Conservation (phyloP, 2,113 vertebrate species). For the Callaeas wilsoni region DNA sequence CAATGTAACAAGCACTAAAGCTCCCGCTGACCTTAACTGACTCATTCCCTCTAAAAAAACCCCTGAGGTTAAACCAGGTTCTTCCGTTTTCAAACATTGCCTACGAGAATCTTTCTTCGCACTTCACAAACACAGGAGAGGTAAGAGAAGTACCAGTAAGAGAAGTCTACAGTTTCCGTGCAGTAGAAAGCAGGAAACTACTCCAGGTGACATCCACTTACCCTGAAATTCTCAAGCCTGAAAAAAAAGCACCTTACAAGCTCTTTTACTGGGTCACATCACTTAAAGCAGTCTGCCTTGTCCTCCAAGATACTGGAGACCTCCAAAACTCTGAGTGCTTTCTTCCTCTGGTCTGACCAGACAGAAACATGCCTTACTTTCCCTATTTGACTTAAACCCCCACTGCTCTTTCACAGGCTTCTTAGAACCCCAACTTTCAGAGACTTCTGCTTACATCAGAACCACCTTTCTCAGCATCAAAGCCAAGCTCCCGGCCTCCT, state of each 20-base stretch:
- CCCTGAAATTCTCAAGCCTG: background rate
- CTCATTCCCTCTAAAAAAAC: background rate
- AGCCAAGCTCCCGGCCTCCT: background rate
- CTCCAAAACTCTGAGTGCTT: background rate
- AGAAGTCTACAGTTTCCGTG: background rate
- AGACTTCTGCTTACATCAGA: background rate
- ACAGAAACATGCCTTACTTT: background rate
- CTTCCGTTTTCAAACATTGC: rapidly evolving
- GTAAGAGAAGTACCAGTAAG: background rate
- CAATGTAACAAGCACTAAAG: background rate
- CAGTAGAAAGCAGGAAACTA: background rate
- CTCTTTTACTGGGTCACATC: background rate
- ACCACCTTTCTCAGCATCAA: background rate
- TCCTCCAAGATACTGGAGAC: background rate
- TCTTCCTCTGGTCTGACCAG: background rate
- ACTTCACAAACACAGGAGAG: background rate
- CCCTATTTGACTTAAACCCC: background rate
- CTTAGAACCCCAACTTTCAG: background rate
- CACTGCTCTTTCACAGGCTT: background rate
- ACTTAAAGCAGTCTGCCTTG: background rate
- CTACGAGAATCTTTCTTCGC: background rate
- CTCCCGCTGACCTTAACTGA: background rate
- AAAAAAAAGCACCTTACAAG: background rate
- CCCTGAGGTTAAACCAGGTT: background rate
- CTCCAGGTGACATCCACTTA: background rate